Evolutionary conservation across 2,797 vertebrate genomes (phyloP), one percentile per base, ranked within the genome.

Genomic region (Picus viridis): DNA sequence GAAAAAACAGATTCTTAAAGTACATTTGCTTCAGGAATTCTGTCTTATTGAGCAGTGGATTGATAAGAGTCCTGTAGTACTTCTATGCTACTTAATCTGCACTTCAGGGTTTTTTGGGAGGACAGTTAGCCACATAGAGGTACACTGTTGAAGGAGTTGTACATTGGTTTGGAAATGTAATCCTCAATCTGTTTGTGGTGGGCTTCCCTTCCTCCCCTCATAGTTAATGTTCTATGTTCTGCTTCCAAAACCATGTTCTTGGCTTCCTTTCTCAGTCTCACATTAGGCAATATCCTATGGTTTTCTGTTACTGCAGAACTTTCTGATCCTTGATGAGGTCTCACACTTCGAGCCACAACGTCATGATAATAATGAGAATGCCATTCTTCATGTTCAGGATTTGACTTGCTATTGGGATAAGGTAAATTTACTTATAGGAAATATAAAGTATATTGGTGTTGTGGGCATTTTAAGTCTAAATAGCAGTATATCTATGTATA

Each of bases 271-370:
- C 41, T 51, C 61, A 9, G 18, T 62, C 51, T 77, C 58, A 80
- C 11, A 32, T 82, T 59, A 69, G 68, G 39, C 29, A 43, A 41
- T 89, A 59, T 32, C n/a, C 30, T 22, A 26, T 89, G 57, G 72
- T 93, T 92, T 83, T 92, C 49, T 86, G 95, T 74, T 81, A 22
- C 73, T 86, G 26, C 76, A 99, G 99, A 98, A 96, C 74, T 99
- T 99, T 93, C 98, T 99, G 78, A 94, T 98, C 45, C 98, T 99
- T 81, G 99, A 99, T 95, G 99, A 99, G 93, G 96, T 99, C 83
- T 96, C 95, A 12, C 96, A 96, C 86, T 96, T 93, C 22, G 86
- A 84, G 39, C 84, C 94, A 16, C 95, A 96, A 4, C 89, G 96
- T 59, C 93, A 97, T 27, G 88, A 95, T 56, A 95, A 61, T 76